Evolutionary conservation across 2,888 invertebrate species (phyloP).

Genomic region (Uropetala carovei): DNA sequence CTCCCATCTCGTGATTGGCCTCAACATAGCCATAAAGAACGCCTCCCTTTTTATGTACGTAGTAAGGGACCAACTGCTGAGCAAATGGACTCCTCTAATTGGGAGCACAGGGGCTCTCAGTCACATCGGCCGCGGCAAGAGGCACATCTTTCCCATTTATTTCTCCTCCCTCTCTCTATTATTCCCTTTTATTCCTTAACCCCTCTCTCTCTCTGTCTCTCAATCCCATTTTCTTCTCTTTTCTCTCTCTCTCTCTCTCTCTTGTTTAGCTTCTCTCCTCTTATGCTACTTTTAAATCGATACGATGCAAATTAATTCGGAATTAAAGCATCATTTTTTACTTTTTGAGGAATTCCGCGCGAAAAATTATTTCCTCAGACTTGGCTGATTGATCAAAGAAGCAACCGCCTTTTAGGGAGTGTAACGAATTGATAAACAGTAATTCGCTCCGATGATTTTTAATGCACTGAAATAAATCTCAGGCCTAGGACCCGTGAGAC

Average conservation of each 20-base stretch:
- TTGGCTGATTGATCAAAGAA: too few relatives aligned
- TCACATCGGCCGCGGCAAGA: not conserved
- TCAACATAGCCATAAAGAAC: constrained; percentile 15
- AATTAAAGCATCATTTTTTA: not conserved
- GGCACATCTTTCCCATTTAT: not conserved
- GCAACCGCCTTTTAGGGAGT: too few relatives aligned
- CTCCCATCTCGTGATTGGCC: constrained; percentile 43
- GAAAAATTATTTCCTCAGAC: too few relatives aligned
- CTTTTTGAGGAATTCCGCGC: too few relatives aligned
- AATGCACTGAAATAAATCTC: too few relatives aligned
- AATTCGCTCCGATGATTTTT: too few relatives aligned
- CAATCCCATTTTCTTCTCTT: not conserved
- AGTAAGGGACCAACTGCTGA: not conserved
- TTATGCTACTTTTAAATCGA: not conserved
- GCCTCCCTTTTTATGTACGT: not conserved
- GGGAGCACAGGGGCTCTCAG: not conserved
- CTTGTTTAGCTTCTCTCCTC: not conserved
- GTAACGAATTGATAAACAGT: too few relatives aligned
- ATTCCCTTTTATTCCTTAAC: not conserved
- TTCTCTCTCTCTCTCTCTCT: not conserved
- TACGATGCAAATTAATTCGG: not conserved
- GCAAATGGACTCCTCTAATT: constrained; percentile 27
- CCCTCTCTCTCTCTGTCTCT: not conserved
- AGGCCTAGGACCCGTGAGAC: too few relatives aligned
- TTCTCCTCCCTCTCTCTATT: not conserved